Conservation (phyloP, 2,888 invertebrate species). For the Cetonia aurata region DNA sequence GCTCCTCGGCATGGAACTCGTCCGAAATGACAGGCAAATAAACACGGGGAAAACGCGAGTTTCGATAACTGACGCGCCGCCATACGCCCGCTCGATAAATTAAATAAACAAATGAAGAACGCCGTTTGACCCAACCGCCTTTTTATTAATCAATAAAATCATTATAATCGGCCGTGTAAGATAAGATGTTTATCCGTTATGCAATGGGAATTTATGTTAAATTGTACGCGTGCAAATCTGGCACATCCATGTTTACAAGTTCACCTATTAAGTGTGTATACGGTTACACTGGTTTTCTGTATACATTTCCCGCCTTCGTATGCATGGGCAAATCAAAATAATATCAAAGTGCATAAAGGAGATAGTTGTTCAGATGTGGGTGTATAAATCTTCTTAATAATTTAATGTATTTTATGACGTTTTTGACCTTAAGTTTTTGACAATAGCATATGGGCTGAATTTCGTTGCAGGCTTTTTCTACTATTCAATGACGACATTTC, state of each 20-base stretch:
- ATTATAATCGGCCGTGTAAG: constrained; percentile 38
- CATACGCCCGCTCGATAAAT: constrained; percentile 39
- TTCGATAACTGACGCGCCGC: constrained; percentile 40
- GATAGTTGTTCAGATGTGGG: too few relatives aligned
- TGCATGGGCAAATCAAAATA: neutral
- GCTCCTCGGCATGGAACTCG: constrained; percentile 40
- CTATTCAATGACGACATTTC: too few relatives aligned
- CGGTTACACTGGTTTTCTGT: too few relatives aligned
- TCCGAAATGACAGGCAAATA: constrained; percentile 45
- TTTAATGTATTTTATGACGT: too few relatives aligned
- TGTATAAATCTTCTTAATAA: too few relatives aligned
- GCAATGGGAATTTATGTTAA: constrained; percentile 38
- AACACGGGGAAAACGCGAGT: constrained; percentile 41
- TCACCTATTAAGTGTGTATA: neutral
- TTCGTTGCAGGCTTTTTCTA: too few relatives aligned
- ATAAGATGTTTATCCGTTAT: constrained; percentile 37
- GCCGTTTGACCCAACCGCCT: constrained; percentile 36
- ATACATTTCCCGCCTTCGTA: neutral
- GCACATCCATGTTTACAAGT: constrained; percentile 34
- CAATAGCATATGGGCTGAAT: too few relatives aligned
- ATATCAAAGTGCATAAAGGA: neutral
- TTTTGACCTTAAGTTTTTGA: too few relatives aligned
- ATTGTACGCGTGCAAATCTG: constrained; percentile 36
- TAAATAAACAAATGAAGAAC: constrained; percentile 39
- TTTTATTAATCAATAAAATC: constrained; percentile 41